Conservation (phyloP, 2,113 vertebrate species). For the Chamaea fasciata region DNA sequence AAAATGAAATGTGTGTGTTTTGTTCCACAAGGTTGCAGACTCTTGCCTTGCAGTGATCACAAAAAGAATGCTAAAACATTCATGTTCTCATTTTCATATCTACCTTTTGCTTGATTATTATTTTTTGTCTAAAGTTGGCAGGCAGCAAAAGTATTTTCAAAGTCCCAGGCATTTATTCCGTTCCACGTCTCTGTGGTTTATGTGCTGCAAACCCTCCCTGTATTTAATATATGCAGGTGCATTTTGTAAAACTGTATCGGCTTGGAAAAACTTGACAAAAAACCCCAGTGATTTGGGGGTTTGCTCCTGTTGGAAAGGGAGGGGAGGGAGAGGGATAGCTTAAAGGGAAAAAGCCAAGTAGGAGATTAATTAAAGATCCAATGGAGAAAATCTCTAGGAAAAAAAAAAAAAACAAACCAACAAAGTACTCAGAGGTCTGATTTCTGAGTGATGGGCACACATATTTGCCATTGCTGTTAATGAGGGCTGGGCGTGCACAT, state of each 20-base stretch:
- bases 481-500: constrained; percentile 10
- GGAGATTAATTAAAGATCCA: constrained; percentile 74
- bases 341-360: constrained; percentile 44
- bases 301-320: background rate
- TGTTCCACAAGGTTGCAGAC: constrained; percentile 34
- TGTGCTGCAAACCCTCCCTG: background rate
- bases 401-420: background rate
- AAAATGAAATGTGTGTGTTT: background rate
- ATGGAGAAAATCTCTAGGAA: constrained; percentile 61
- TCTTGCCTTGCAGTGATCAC: constrained; percentile 16
- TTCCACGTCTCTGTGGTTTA: background rate
- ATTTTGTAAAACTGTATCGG: constrained; percentile 28
- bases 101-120: background rate
- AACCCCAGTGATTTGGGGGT: constrained; percentile 1
- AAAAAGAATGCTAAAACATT: background rate
- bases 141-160: constrained; percentile 10
- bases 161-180: constrained; percentile 7
- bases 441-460: constrained; percentile 32
- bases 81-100: constrained; percentile 9
- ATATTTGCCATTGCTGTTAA: constrained; percentile 24
- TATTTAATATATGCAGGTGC: constrained; percentile 34
- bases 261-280: constrained; percentile 51
- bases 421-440: constrained; percentile 51
- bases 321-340: background rate
- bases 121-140: background rate